Percentiles rank a stretch among this genome's conserved stretches.
phyloP scores from a whole-genome alignment of 2,888 invertebrate genomes.

The Plagiodera versicolora region DNA sequence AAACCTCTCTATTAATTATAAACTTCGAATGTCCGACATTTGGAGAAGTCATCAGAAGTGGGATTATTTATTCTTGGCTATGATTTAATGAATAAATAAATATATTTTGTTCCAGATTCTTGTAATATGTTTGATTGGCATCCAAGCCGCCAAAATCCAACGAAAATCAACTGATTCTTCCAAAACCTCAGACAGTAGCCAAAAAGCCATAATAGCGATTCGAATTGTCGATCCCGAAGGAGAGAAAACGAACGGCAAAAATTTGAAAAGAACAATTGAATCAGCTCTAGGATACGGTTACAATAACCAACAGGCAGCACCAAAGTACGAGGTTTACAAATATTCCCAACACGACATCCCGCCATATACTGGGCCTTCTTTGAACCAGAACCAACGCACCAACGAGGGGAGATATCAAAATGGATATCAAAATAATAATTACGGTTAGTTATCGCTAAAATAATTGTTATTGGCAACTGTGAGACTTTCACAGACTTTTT shows the following conservation, averaged over 20 bases:
- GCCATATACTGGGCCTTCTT: slow-evolving; percentile 38
- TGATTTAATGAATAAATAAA: not conserved
- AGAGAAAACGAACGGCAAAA: slow-evolving; percentile 49
- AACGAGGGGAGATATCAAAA: not conserved
- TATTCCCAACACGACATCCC: slow-evolving; percentile 71
- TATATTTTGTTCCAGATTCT: not conserved
- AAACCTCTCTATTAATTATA: too few species aligned
- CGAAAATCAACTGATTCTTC: not conserved
- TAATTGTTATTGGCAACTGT: too few species aligned
- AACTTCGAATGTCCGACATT: too few species aligned
- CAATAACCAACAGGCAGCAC: slow-evolving; percentile 46
- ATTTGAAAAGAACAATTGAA: slow-evolving; percentile 72
- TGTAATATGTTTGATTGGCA: not conserved
- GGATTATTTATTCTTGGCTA: too few species aligned
- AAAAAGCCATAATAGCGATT: slow-evolving; percentile 61
- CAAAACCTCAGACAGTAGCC: not conserved
- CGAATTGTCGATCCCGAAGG: slow-evolving; percentile 63
- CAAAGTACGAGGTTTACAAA: slow-evolving; percentile 68
- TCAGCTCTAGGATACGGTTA: slow-evolving; percentile 72
- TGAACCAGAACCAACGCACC: not conserved
- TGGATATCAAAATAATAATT: not conserved
- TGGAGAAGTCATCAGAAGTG: too few species aligned
- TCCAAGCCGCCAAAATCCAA: not conserved
- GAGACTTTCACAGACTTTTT: not conserved
- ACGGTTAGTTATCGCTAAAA: not conserved